Evolutionary conservation across 2,113 vertebrate species (phyloP).

Genomic region (Silurus meridionalis): DNA sequence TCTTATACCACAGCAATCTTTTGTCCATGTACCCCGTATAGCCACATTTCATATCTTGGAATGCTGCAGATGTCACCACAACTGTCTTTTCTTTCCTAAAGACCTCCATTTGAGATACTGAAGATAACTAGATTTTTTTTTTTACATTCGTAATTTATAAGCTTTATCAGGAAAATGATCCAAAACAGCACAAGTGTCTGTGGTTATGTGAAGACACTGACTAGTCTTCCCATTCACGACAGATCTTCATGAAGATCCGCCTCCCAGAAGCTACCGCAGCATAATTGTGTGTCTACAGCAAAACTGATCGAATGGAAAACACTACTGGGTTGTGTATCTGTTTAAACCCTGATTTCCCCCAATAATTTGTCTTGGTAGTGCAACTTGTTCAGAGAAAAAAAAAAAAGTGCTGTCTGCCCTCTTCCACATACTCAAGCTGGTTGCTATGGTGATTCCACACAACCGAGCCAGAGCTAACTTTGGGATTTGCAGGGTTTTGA

Average conservation of each 20-base stretch:
- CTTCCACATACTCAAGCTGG: not conserved
- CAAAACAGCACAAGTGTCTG: not conserved
- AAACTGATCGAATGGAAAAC: not conserved
- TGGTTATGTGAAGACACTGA: not conserved
- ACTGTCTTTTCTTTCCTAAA: not conserved
- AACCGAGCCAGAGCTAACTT: too few relatives aligned
- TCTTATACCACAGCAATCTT: not conserved
- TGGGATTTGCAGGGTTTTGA: too few relatives aligned
- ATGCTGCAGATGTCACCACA: not conserved
- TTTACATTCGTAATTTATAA: not conserved
- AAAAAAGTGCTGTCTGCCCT: not conserved
- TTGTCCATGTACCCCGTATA: not conserved
- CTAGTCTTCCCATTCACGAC: not conserved
- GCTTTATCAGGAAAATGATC: not conserved
- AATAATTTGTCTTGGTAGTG: not conserved
- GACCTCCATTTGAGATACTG: not conserved
- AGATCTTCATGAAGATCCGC: not conserved
- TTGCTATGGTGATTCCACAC: too few relatives aligned
- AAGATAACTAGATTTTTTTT: not conserved
- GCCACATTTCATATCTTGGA: not conserved
- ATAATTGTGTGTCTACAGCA: not conserved
- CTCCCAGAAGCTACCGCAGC: not conserved
- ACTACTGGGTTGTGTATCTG: not conserved
- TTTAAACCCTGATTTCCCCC: not conserved
- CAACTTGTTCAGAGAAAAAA: too few relatives aligned